Base-by-base conservation (phyloP, 2,113 vertebrate species). In the Anarrhichthys ocellatus region DNA sequence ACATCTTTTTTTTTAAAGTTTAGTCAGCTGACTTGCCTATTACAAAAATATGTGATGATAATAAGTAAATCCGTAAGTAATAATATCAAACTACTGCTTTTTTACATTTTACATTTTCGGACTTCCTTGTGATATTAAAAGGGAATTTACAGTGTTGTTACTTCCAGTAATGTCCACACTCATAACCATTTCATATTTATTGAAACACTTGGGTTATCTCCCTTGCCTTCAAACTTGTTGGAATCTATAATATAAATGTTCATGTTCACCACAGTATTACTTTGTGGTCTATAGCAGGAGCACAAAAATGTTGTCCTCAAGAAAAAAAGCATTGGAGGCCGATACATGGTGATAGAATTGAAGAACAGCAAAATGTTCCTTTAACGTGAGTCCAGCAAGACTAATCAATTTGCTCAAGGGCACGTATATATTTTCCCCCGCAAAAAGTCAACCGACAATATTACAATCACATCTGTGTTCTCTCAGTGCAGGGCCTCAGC, bases 401-500 rank as follows among this genome's bases (percentile, higher is more conserved):
- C 80, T 83, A 91, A 90, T 92, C 80, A 87, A 38, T 91, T 89
- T 84, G 80, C 70, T 88, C 78, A 86, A 87, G 88, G 89, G 82
- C 80, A 83, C 34, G 50, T 75, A 59, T 68, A 73, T 81, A 29
- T 71, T 73, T 73, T 2, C 54, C 77, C 68, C 66, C 36, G 44
- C 36, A 62, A 80, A 69, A 89, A 90, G 86, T 90, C 87, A 91
- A 91, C 58, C 77, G 44, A 77, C 89, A 81, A 88, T 88, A 89
- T 90, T 88, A 77, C 82, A 84, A 90, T 91, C 85, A 86, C 87
- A 89, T 82, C 70, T 87, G 79, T 90, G 90, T 92, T 92, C 89
- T 85, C 82, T 88, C 72, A 64, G 80, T n/a, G n/a, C 27, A 63
- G 83, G 69, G 78, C 77, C 71, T 87, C 63, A 66, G 82, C 74